Evolutionary conservation across 2,888 invertebrate genomes (phyloP).

Genomic region (Pseudanteris insignis): DNA sequence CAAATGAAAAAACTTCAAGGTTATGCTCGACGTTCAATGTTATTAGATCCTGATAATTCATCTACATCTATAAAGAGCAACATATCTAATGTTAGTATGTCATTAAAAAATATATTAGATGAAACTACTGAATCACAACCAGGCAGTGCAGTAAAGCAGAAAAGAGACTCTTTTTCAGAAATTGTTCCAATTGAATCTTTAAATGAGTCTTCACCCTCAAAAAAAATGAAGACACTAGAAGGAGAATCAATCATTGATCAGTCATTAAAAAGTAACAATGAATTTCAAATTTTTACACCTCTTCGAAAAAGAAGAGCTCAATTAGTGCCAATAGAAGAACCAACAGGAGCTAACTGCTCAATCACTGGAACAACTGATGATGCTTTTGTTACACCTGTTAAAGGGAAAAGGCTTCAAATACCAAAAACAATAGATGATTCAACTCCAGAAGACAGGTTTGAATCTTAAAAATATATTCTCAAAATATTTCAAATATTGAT

Average conservation of each 20-base stretch:
- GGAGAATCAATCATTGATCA: conserved; percentile 36
- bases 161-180: conserved; percentile 11
- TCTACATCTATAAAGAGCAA: conserved; percentile 5
- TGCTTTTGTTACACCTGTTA: conserved; percentile 30
- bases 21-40: conserved; percentile 49
- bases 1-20: conserved; percentile 51
- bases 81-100: conserved; percentile 21
- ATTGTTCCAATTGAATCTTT: not conserved
- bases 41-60: conserved; percentile 35
- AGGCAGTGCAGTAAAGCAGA: not conserved
- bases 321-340: conserved; percentile 18
- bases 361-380: conserved; percentile 3
- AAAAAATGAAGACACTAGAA: conserved; percentile 43
- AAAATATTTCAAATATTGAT: no score
- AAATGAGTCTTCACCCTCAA: conserved; percentile 44
- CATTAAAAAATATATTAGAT: conserved; percentile 18
- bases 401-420: conserved; percentile 7
- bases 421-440: conserved; percentile 4
- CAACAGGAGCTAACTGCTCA: not conserved
- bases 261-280: conserved; percentile 47
- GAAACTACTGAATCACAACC: conserved; percentile 1
- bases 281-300: conserved; percentile 59
- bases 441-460: conserved; percentile 32
- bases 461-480: no score
- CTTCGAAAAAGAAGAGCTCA: conserved; percentile 53